Percentiles rank a stretch among this genome's conserved stretches.
phyloP scores from a whole-genome alignment of 2,113 vertebrate genomes.

The Plotosus lineatus region DNA sequence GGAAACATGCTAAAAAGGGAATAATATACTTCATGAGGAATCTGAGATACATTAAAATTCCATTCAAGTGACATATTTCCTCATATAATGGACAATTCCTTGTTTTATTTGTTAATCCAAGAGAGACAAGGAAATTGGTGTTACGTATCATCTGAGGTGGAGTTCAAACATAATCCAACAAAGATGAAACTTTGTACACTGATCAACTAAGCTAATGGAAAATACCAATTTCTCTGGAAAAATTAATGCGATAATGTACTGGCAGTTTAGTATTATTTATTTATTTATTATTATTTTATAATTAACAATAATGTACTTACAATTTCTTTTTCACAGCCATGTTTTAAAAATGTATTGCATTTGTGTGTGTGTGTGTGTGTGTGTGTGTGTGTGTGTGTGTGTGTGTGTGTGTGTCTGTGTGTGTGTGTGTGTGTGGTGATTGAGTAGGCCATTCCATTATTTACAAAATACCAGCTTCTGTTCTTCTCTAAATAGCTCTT shows the following conservation, averaged over 20 bases:
- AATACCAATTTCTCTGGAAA: not conserved
- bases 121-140: slow-evolving; percentile 33
- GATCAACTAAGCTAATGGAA: slow-evolving; percentile 2
- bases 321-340: not conserved
- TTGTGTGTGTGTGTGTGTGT: no score
- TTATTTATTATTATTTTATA: no score
- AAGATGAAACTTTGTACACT: not conserved
- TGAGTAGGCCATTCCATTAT: no score
- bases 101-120: slow-evolving; percentile 59
- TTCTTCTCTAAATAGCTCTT: no score
- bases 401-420: no score
- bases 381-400: no score
- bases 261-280: no score
- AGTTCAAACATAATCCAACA: slow-evolving; percentile 15
- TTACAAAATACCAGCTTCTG: no score
- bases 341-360: slow-evolving; percentile 23
- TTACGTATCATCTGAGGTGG: slow-evolving; percentile 52
- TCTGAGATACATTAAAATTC: slow-evolving; percentile 54
- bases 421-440: no score
- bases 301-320: no score
- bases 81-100: slow-evolving; percentile 59
- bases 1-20: slow-evolving; percentile 39
- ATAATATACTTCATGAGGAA: slow-evolving; percentile 59
- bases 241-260: not conserved
- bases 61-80: slow-evolving; percentile 59